These are phyloP conservation scores for Neodiprion virginianus DNA, from an alignment of 1,140 invertebrate species.

Conservation along the genomic window DNA sequence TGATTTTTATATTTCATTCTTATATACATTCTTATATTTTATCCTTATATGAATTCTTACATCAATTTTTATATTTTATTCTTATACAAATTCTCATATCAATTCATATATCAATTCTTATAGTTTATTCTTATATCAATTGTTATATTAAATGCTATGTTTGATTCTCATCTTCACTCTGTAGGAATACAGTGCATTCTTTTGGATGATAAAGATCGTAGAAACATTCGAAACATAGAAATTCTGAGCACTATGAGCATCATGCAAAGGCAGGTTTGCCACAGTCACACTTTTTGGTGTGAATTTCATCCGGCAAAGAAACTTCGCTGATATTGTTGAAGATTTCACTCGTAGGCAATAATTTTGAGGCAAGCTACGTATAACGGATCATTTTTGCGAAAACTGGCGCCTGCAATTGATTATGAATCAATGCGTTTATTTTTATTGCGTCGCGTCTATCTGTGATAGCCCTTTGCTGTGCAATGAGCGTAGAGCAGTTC, in stretches of 20 bases:
- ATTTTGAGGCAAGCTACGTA: constrained; percentile 23
- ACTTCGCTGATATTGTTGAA: not conserved
- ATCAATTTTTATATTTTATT: not conserved
- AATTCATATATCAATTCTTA: not conserved
- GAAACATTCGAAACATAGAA: not conserved
- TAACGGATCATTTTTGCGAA: constrained; percentile 26
- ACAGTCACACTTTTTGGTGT: not conserved
- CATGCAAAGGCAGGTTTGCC: not conserved
- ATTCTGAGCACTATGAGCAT: not conserved
- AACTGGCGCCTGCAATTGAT: constrained; percentile 24
- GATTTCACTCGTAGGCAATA: not conserved
- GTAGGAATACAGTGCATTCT: not conserved
- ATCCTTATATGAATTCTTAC: not conserved
- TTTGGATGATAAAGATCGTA: not conserved
- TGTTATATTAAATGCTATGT: not conserved
- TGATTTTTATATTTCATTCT: not conserved
- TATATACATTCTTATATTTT: no score
- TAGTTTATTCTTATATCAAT: not conserved
- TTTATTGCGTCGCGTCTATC: constrained; percentile 25
- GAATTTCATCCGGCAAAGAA: not conserved
- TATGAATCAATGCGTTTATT: constrained; percentile 28
- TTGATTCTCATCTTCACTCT: not conserved
- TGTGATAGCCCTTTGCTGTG: constrained; percentile 21
- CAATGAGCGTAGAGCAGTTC: constrained; percentile 19
- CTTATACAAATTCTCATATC: not conserved